Conservation (phyloP, 2,888 invertebrate genomes). For the Apodemia zela region DNA sequence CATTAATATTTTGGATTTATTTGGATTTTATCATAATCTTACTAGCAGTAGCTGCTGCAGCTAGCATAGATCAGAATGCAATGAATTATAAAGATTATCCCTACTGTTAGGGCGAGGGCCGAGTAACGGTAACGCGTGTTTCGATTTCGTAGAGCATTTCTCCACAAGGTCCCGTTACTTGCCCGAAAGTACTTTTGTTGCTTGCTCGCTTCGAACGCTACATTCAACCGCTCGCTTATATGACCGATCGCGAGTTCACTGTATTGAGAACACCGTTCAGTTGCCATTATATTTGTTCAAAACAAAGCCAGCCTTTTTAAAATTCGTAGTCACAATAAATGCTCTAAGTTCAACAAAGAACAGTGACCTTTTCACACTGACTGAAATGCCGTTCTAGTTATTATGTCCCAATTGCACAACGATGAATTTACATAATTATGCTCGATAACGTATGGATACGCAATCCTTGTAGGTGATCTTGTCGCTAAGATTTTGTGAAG, state of each 20-base stretch:
- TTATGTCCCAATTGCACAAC: slow-evolving; percentile 32
- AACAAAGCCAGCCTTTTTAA: slow-evolving; percentile 59
- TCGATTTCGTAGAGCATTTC: slow-evolving; percentile 82
- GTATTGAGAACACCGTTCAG: slow-evolving; percentile 64
- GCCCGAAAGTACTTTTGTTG: slow-evolving; percentile 78
- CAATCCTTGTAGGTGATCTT: slow-evolving; percentile 4
- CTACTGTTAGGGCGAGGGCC: slow-evolving; percentile 67
- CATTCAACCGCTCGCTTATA: slow-evolving; percentile 47
- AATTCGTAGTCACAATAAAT: slow-evolving; percentile 42
- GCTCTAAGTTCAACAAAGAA: slow-evolving; percentile 39
- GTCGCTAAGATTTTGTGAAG: slow-evolving; percentile 41
- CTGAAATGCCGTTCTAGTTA: slow-evolving; percentile 32
- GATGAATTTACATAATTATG: slow-evolving; percentile 23
- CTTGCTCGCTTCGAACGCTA: slow-evolving; percentile 44
- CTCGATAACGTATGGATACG: slow-evolving; percentile 16
- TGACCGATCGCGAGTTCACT: slow-evolving; percentile 68
- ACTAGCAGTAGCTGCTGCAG: not conserved
- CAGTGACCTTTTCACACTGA: slow-evolving; percentile 36
- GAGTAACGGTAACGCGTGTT: slow-evolving; percentile 76
- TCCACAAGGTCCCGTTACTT: slow-evolving; percentile 74
- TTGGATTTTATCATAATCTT: not conserved
- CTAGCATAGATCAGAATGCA: slow-evolving; percentile 15
- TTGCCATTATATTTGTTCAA: slow-evolving; percentile 55
- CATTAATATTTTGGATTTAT: too few relatives aligned
- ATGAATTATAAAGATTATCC: slow-evolving; percentile 68